Evolutionary conservation across 2,113 vertebrate genomes (phyloP), one percentile per base, ranked within the genome.

Genomic region (Felis catus): DNA sequence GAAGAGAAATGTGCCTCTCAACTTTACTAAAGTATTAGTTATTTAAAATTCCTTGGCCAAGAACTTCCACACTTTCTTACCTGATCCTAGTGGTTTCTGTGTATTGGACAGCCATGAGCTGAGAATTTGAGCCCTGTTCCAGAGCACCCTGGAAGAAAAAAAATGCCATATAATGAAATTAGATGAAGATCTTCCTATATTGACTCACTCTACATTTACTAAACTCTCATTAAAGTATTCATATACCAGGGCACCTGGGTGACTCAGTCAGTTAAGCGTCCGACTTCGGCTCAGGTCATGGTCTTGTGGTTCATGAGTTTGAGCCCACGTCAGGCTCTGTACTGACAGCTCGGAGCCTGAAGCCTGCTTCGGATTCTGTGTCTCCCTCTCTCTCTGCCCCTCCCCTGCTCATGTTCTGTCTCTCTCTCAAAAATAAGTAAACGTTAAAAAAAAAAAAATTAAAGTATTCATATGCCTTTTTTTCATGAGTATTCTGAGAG

Each of bases 91-190:
- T 98, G 29, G 99, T 99, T 96, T 99, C 99, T 65, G 98, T 99
- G 95, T 99, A 99, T 85, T 99, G 99, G 97, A 99, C 98, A 1
- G 99, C 98, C 98, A 99, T 97, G 66, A 99, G 98, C 97, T 99
- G 99, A 58, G 99, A 99, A 87, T 97, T 97, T 45, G 98, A 98
- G 68, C 97, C 98, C 96, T 99, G 99, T 68, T 98, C 98, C 65
- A 98, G 96, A 9, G 98, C 97, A 97, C 99, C 99, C 99, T 99
- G 82, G 10, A 98, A 97, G 80, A 23, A 3, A 45, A 74, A 84
- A 29, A 21, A n/a, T 74, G 39, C 3, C 19, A 74, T 4, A n/a
- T 8, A 61, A 31, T 39, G 33, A 88, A 80, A 78, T 36, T 11
- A 61, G 1, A 71, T 5, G n/a, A 82, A n/a, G 68, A 39, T 16